These are phyloP conservation scores for Scalopus aquaticus DNA, from an alignment of 2,113 vertebrate species.

Conservation along the genomic window DNA sequence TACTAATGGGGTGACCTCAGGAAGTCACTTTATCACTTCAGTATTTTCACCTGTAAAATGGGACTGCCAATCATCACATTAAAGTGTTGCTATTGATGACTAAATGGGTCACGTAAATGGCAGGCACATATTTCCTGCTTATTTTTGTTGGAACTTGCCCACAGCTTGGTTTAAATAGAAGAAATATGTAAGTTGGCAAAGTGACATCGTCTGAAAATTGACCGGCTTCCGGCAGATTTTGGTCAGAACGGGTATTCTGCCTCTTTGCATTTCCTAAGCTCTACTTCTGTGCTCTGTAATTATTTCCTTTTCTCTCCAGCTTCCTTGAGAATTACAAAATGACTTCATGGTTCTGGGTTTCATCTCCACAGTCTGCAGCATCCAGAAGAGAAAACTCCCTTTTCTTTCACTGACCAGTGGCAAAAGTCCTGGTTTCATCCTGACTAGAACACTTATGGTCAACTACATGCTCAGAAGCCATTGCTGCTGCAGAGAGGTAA, in stretches of 20 bases:
- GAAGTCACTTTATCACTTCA: background rate
- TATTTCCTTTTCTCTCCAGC: background rate
- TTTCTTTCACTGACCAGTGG: background rate
- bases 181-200: background rate
- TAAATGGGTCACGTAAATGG: background rate
- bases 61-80: background rate
- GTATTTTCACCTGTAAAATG: slow-evolving; percentile 9
- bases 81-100: background rate
- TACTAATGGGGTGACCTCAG: background rate
- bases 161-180: background rate
- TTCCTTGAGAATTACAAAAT: background rate
- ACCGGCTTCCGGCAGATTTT: background rate
- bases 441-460: background rate
- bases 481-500: background rate
- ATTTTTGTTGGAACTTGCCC: background rate
- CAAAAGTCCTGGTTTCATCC: background rate
- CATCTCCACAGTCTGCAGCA: background rate
- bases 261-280: background rate
- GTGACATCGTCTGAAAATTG: background rate
- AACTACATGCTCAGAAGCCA: background rate
- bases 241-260: background rate
- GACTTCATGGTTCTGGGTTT: background rate
- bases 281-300: background rate
- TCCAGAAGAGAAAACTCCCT: background rate
- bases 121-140: background rate